Evolutionary conservation across 2,888 invertebrate genomes (phyloP).

Genomic region (Aethes cnicana): DNA sequence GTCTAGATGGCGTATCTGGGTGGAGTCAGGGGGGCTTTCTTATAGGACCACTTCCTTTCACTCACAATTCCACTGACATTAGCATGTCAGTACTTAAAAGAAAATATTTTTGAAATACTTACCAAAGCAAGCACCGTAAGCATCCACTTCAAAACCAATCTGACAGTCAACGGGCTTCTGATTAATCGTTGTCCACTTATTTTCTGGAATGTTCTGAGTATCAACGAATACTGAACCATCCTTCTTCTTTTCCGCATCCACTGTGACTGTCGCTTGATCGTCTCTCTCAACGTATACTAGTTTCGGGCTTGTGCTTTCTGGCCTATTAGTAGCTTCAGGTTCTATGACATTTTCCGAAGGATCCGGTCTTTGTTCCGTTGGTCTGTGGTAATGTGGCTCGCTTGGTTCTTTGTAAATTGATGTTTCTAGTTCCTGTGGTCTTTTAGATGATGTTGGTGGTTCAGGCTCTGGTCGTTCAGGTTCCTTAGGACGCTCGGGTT

Average conservation of each 20-base stretch:
- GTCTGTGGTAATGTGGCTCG: constrained; percentile 24
- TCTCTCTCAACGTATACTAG: constrained; percentile 45
- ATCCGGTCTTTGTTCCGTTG: constrained; percentile 25
- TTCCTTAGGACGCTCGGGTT: constrained; percentile 16
- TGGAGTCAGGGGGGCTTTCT: too few relatives aligned
- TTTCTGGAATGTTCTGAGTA: constrained; percentile 54
- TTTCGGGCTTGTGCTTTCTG: constrained; percentile 36
- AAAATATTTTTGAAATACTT: constrained; percentile 46
- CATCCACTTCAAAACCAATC: constrained; percentile 78
- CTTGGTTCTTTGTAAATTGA: constrained; percentile 12
- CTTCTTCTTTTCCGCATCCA: constrained; percentile 44
- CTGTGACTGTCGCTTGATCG: constrained; percentile 49
- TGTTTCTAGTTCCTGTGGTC: not conserved
- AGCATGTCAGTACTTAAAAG: too few relatives aligned
- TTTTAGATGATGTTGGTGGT: constrained; percentile 24
- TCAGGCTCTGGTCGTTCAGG: constrained; percentile 11
- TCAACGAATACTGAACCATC: constrained; percentile 57
- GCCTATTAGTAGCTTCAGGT: constrained; percentile 29
- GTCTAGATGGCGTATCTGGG: too few relatives aligned
- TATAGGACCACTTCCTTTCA: too few relatives aligned
- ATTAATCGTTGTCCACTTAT: constrained; percentile 57
- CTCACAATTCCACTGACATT: too few relatives aligned
- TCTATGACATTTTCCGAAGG: constrained; percentile 26
- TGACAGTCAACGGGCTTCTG: constrained; percentile 61
- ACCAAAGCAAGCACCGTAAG: constrained; percentile 83